A percentile compares a stretch with the other conserved stretches of the same genome.
Conservation (phyloP, 1,140 invertebrate genomes). For the Drosophila repleta region DNA sequence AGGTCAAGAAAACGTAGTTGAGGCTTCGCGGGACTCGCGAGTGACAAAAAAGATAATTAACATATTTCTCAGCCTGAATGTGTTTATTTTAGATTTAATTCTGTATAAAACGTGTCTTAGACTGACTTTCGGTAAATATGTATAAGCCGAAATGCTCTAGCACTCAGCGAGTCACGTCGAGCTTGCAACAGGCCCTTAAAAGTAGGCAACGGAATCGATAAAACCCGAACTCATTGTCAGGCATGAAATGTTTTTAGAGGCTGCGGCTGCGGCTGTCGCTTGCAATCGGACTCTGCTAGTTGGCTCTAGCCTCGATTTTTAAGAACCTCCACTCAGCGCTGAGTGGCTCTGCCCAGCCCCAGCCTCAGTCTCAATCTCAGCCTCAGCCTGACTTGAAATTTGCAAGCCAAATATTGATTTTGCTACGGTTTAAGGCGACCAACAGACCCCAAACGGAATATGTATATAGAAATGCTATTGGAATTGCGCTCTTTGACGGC, state of each 20-base stretch:
- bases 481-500: constrained; percentile 13
- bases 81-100: too few species aligned
- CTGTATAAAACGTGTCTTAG: too few species aligned
- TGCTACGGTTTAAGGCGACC: constrained; percentile 56
- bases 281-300: constrained; percentile 2
- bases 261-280: constrained; percentile 12
- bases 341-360: constrained; percentile 17
- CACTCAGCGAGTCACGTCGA: background rate
- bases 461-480: constrained; percentile 11
- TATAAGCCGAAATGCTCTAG: constrained; percentile 15
- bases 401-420: constrained; percentile 71
- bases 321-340: constrained; percentile 45
- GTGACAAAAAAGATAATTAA: too few species aligned
- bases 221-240: constrained; percentile 61
- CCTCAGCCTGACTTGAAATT: constrained; percentile 46
- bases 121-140: too few species aligned
- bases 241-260: constrained; percentile 52
- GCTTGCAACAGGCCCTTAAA: constrained; percentile 47
- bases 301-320: constrained; percentile 51
- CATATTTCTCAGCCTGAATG: too few species aligned
- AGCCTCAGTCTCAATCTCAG: too few species aligned
- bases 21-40: too few species aligned
- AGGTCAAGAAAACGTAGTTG: constrained; percentile 22
- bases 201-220: constrained; percentile 61
- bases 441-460: constrained; percentile 23